Percentiles rank a stretch among this genome's conserved stretches.
Conservation (phyloP, 2,797 vertebrate species). For the Onychomys leucogaster region DNA sequence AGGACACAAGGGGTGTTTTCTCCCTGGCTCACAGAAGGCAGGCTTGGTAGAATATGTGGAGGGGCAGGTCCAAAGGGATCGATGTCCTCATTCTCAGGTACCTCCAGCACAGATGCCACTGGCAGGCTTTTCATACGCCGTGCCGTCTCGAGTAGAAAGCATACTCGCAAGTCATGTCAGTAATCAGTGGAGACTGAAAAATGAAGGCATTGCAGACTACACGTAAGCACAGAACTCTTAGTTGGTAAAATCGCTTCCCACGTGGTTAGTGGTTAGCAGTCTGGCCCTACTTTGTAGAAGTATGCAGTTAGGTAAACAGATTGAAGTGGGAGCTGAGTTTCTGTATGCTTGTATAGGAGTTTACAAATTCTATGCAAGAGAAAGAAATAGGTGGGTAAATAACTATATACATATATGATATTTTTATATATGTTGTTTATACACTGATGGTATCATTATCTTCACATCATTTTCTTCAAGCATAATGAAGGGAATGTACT, state of each 20-base stretch:
- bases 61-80: no score
- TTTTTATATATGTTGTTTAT: background rate
- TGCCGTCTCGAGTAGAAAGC: no score
- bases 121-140: no score
- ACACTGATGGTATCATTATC: background rate
- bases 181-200: background rate
- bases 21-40: no score
- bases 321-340: background rate
- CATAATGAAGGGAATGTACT: background rate
- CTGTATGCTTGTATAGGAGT: background rate
- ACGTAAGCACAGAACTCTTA: background rate
- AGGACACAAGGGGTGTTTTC: no score
- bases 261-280: background rate
- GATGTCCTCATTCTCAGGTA: no score
- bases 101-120: no score
- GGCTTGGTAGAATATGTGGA: no score
- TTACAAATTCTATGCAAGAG: background rate
- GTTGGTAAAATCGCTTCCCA: background rate
- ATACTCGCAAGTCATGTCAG: background rate
- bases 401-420: background rate
- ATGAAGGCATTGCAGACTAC: background rate
- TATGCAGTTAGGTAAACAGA: background rate
- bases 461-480: conserved; percentile 13
- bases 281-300: background rate
- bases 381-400: background rate